Evolutionary conservation across 2,797 vertebrate species (phyloP), one percentile per base, ranked within the genome.

Genomic region (Paratrypauchen microcephalus): DNA sequence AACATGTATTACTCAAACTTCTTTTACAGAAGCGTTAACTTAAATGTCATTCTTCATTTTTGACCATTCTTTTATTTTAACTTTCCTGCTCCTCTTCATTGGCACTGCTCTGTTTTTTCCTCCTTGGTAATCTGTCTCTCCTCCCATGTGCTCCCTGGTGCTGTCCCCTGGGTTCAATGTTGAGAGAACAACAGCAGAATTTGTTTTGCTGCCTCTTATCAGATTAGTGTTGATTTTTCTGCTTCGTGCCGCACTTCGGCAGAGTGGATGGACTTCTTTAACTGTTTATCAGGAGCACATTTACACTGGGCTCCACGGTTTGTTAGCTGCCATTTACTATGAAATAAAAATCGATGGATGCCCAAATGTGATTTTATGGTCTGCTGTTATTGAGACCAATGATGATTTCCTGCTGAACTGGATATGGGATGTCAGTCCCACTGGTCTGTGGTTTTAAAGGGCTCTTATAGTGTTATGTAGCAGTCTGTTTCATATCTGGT

Each of bases 211-310:
- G 89, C 87, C 91, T 91, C 90, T 94, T 92, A 96, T 95, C 93
- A 90, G 94, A 95, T 97, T 96, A 95, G 91, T 91, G 96, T 95
- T 95, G 95, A 96, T 96, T 95, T 94, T 92, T 73, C 92, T 93
- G 88, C 91, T 82, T 87, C 88, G 85, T 89, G 84, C 87, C 79
- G 80, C 91, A 91, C 92, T 92, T 94, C 89, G 91, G 92, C 80
- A 86, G 91, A 92, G 88, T 91, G 88, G 86, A 91, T 89, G 89
- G 93, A 95, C 92, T 94, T 94, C 91, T 93, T 93, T 93, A 94
- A 93, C 86, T 90, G 88, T 92, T 95, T 93, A 94, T 94, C 91
- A 90, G 92, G 90, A 90, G 85, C 82, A 76, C 79, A 75, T 89
- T 93, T 92, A 86, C 80, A 86, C 83, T 64, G 88, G 70, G 82